A percentile compares a stretch with the other conserved stretches of the same genome.
Evolutionary conservation across 64 coral and sea anemone genomes (phyloP).

Genomic region (Montipora efflorescens): DNA sequence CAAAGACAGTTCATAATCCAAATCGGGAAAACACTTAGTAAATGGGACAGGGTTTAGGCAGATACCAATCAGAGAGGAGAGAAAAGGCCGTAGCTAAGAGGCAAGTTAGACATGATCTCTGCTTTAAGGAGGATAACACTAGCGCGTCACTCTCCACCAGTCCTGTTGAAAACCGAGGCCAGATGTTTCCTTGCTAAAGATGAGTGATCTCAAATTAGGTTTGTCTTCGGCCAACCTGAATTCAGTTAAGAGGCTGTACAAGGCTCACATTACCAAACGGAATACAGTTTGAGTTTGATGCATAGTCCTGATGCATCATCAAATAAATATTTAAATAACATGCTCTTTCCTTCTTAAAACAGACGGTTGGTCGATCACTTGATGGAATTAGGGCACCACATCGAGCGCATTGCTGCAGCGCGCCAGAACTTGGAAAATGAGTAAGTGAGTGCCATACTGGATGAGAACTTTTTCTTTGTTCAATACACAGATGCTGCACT

Average conservation of each 20-base stretch:
- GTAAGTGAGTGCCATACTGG: background rate
- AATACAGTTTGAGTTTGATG: too few species aligned
- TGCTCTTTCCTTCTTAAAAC: background rate
- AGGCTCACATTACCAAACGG: too few species aligned
- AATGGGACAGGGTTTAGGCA: slow-evolving; percentile 8
- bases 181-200: too few species aligned
- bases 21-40: background rate
- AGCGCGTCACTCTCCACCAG: too few species aligned
- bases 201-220: too few species aligned
- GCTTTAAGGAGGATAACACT: too few species aligned
- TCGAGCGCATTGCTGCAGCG: background rate
- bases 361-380: background rate
- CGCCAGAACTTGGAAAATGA: background rate
- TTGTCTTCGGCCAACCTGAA: too few species aligned
- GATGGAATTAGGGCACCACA: background rate
- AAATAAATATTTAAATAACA: background rate
- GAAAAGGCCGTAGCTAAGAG: background rate
- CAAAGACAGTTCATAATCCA: background rate
- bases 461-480: too few species aligned
- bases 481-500: too few species aligned
- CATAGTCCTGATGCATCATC: too few species aligned
- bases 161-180: too few species aligned
- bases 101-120: background rate
- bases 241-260: too few species aligned
- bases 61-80: background rate